Base-by-base conservation (phyloP, 2,113 vertebrate species). In the Arenaria interpres region DNA sequence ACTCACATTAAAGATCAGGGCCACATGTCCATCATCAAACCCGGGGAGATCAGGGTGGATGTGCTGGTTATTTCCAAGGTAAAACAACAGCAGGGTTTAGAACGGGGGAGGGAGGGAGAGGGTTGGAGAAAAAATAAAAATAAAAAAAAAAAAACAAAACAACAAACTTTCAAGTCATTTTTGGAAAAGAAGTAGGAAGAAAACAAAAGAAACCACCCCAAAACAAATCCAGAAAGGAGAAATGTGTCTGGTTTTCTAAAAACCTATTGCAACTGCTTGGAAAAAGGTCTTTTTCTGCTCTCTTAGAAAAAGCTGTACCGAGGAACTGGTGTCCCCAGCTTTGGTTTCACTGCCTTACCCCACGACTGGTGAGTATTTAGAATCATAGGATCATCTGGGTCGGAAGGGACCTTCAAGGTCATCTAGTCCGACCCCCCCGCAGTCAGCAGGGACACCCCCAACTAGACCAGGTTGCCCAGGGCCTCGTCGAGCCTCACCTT, bases 1-100 rank as follows among this genome's bases (percentile, higher is more conserved):
- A 96, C 97, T 96, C 95, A 96, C 96, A 94, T 94, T 95, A 96
- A 96, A 96, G 95, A 96, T 96, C 93, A 96, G 95, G 64, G 90
- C 96, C 93, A 96, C 96, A 96, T 95, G 96, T 96, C 95, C 96
- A 96, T 96, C 96, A 96, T 96, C 95, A 96, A 97, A 95, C 93
- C 96, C 96, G 92, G 95, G 96, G 95, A 97, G 46, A 93, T 96
- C 96, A 93, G 96, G 92, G 95, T 96, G 96, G 93, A 95, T 88
- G 93, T 96, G 89, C 96, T 97, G 96, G 66, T 85, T 74, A 94
- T 96, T 93, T 96, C 95, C 96, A 96, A 93, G 85, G 46, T 89
- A 94, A 92, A 94, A 94, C 94, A 80, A 88, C 67, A 63, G 89
- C 54, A 71, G 75, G 84, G 60, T 89, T 92, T 79, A 46, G 64